A percentile compares a stretch with the other conserved stretches of the same genome.
Evolutionary conservation across 2,888 invertebrate genomes (phyloP).

Genomic region (Eristalinus aeneus): DNA sequence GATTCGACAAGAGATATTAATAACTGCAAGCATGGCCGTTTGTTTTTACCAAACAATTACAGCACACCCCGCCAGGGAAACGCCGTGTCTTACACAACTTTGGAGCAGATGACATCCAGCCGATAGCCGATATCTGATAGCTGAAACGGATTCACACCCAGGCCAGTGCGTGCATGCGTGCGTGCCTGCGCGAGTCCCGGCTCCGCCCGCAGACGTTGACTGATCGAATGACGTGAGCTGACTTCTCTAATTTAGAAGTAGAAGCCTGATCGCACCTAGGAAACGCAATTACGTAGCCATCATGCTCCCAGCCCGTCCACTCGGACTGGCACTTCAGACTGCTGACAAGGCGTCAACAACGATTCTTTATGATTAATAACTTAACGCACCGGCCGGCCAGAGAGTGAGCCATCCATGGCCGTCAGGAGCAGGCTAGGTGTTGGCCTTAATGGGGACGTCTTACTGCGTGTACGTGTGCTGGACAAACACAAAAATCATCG

Average conservation of each 20-base stretch:
- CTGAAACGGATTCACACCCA: constrained; percentile 64
- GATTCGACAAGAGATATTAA: constrained; percentile 49
- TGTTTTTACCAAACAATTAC: constrained; percentile 43
- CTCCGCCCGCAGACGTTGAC: constrained; percentile 13
- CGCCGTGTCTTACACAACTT: constrained; percentile 54
- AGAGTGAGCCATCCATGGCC: neutral
- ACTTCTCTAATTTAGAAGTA: constrained; percentile 69
- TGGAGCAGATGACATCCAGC: constrained; percentile 52
- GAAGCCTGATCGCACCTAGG: constrained; percentile 17
- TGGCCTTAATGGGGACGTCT: constrained; percentile 61
- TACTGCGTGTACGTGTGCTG: constrained; percentile 44
- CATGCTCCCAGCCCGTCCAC: constrained; percentile 18
- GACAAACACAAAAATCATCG: constrained; percentile 63
- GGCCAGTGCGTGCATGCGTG: constrained; percentile 32
- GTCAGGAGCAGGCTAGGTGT: constrained; percentile 39
- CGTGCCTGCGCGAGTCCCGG: neutral
- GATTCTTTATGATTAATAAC: constrained; percentile 70
- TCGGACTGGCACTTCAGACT: constrained; percentile 41
- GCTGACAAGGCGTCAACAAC: constrained; percentile 59
- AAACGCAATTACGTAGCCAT: constrained; percentile 56
- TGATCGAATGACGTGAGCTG: constrained; percentile 67
- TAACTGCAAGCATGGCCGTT: constrained; percentile 19
- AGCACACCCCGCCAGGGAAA: constrained; percentile 47
- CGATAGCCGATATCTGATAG: constrained; percentile 37
- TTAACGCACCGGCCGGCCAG: constrained; percentile 6